Evolutionary conservation across 64 coral and sea anemone species (phyloP).

Genomic region (Montipora sp.): DNA sequence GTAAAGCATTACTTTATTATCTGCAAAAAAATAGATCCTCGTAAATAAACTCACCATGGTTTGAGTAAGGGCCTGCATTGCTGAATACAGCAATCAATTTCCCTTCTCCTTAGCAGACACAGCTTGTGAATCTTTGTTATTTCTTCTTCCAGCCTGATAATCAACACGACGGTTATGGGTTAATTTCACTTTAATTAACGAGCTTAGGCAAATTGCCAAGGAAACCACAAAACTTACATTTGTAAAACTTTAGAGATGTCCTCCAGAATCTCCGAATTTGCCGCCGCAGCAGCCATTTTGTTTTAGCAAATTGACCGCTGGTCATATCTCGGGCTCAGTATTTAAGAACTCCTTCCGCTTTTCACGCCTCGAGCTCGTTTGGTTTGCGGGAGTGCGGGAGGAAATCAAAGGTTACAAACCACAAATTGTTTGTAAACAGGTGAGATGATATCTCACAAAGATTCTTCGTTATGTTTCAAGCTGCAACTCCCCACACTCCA

Average conservation of each 20-base stretch:
- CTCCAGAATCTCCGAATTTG: not conserved
- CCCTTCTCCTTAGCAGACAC: constrained; percentile 17
- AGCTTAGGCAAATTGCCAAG: not conserved
- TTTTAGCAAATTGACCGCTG: not conserved
- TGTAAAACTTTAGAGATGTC: constrained; percentile 1
- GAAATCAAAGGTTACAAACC: no score
- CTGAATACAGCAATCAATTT: constrained; percentile 38
- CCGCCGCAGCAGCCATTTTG: not conserved
- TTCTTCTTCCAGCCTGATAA: constrained; percentile 22
- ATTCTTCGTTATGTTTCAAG: no score
- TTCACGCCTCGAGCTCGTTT: no score
- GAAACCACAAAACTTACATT: constrained; percentile 6
- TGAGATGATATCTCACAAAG: no score
- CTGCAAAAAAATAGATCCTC: no score
- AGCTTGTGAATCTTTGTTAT: constrained; percentile 7
- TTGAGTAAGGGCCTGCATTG: constrained; percentile 23
- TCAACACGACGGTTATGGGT: not conserved
- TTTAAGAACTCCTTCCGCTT: no score
- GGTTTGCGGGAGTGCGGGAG: no score
- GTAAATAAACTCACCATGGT: constrained; percentile 7
- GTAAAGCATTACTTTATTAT: not conserved
- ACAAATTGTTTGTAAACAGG: no score
- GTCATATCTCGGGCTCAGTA: no score
- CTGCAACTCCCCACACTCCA: no score
- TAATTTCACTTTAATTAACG: not conserved